Base-by-base conservation (phyloP, 2,888 invertebrate genomes). In the Papilio protenor region DNA sequence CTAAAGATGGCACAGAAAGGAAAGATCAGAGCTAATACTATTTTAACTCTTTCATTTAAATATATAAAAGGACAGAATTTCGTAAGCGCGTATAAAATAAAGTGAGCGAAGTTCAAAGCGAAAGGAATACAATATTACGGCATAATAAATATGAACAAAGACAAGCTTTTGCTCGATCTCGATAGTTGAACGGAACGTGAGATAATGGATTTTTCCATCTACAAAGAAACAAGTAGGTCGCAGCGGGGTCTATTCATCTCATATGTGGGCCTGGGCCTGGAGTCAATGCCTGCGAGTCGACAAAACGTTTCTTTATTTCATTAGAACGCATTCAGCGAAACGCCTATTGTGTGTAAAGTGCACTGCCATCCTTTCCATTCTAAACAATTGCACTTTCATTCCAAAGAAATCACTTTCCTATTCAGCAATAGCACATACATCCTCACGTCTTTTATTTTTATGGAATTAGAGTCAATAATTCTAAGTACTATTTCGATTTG, bases 291-390 rank as follows among this genome's bases (percentile, higher is more conserved):
- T 80, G 80, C 81, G 83, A 74, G 88, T 86, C 77, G 77, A 89
- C 89, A 89, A 89, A 90, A 89, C 89, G 89, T 90, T 89, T 89
- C 90, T 91, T 89, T 91, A 91, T 91, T 90, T 90, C 90, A 91
- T 91, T 90, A 91, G 88, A 91, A 90, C 75, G 78, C 75, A 78
- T 78, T 78, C 78, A 78, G 40, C 40, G 78, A 78, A 71, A 78
- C 64, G 75, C 75, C 78, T 64, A 78, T 78, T 78, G 78, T 78
- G 64, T 75, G 45, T 71, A 78, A 78, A 78, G 72, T 78, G 78
- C 78, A 78, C 47, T 75, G 33, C 75, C 75, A 75, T 75, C 71
- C 75, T 72, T 64, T 55, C 78, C 71, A 72, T 75, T 72, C 78
- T 78, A 78, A 78, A 78, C 78, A 78, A 78, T 75, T 75, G 75